Evolutionary conservation across 1,140 invertebrate species (phyloP), one percentile per base, ranked within the genome.

Genomic region (Eulimnadia texana): DNA sequence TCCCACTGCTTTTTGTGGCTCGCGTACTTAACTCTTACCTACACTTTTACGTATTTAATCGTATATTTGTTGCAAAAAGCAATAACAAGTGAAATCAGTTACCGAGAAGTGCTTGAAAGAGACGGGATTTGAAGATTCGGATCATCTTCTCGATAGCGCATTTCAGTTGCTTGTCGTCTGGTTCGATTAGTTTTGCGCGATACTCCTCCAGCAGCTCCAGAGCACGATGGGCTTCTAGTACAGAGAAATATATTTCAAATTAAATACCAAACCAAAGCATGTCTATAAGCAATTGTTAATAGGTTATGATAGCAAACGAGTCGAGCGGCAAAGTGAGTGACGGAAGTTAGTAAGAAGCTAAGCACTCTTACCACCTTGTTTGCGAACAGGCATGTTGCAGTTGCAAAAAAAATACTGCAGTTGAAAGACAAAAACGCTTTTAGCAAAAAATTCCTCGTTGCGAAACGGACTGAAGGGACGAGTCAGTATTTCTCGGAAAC

Each of bases 61-160:
- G 6, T 6, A 42, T 42, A 6, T 42, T 42, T 42, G 6, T 42
- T 42, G 16, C 33, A 16, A 11, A 52, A 0, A 52, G 23, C 1
- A 19, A 10, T 19, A 52, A 55, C 16, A 22, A 51, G 50, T 51
- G 22, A 27, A 25, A 33, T 49, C 50, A 82, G 88, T 86, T 79
- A 98, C 93, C 93, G 75, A 98, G 78, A 66, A 98, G 77, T 63
- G 94, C 93, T 76, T 97, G 93, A 79, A 98, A 98, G 59, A 98
- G 83, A 66, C 91, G 79, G 66, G 90, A 95, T 76, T 98, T 98
- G 81, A 98, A 98, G 73, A 97, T 96, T 63, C 90, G 81, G 70
- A 98, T 98, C 69, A 98, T 93, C 67, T 93, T 82, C 77, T 98
- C 93, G 70, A 98, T 96, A 66, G 93, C 93, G 65, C 90, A 84